Base-by-base conservation (phyloP, 2,888 invertebrate genomes). In the Yponomeuta sedellus region DNA sequence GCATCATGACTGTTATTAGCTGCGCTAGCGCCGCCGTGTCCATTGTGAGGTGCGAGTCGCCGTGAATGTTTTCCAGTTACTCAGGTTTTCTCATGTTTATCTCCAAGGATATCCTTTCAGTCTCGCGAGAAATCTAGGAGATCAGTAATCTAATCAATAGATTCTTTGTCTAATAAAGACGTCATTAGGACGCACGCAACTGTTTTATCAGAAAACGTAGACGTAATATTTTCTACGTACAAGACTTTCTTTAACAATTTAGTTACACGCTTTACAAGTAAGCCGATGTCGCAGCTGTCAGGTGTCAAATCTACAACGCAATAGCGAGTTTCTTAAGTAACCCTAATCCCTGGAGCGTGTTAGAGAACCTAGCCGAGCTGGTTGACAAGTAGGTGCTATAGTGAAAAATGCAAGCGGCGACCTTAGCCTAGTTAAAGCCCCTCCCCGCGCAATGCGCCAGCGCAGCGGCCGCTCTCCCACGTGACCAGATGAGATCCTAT, bases 351-450 rank as follows among this genome's bases (percentile, higher is more conserved):
- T 59, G 61, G 34, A 65, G 65, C 65, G 65, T 65, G 65, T 65
- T 28, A 65, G 64, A 40, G 59, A 8, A 22, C 10, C 44, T 16
- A 12, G 66, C 39, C 40, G 64, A 34, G 34, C 28, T 34, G 12
- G 34, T 61, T 61, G 61, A 34, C 61, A 61, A 28, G 44, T 64
- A 64, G 64, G 64, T 64, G 64, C 44, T 25, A 57, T 57, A 75
- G 75, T 82, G 79, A 82, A 87, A 87, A 86, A 85, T 83, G 83
- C 80, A 82, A 78, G 75, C 74, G 72, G 75, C 81, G 86, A 83
- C 88, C 88, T 89, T 88, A 86, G 84, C 88, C 86, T 75, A 86
- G 77, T 82, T 85, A 75, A 72, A 74, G 73, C 68, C 68, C 4
- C 39, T 62, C 58, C 65, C 19, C n/a, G 19, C 11, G 44, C 64